Evolutionary conservation across 1,140 invertebrate genomes (phyloP).

Genomic region (Apis cerana): DNA sequence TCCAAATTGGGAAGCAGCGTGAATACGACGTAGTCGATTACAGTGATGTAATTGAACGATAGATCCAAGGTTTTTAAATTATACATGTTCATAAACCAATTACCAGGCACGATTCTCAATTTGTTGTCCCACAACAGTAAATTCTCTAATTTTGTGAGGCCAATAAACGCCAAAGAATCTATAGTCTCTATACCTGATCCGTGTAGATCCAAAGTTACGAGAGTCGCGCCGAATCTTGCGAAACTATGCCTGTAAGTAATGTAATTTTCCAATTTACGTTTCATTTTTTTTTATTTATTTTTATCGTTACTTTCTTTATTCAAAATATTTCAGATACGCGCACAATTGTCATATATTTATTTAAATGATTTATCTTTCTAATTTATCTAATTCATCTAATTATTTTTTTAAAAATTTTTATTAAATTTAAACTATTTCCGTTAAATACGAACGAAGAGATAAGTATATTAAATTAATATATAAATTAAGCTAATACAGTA

Average conservation of each 20-base stretch:
- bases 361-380: too few relatives aligned
- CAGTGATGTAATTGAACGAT: conserved; percentile 72
- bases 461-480: too few relatives aligned
- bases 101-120: conserved; percentile 56
- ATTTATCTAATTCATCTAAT: too few relatives aligned
- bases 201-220: conserved; percentile 67
- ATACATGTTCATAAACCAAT: conserved; percentile 66
- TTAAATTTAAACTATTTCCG: too few relatives aligned
- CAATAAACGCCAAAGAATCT: conserved; percentile 62
- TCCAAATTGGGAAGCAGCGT: conserved; percentile 64
- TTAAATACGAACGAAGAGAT: too few relatives aligned
- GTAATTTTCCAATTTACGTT: neutral
- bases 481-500: too few relatives aligned
- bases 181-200: conserved; percentile 62
- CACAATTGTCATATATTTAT: too few relatives aligned
- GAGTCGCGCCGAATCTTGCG: conserved; percentile 55
- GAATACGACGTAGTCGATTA: conserved; percentile 65
- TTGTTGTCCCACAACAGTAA: conserved; percentile 74
- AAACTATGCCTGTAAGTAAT: conserved; percentile 64
- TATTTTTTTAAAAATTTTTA: too few relatives aligned
- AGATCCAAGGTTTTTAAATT: conserved; percentile 70
- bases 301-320: neutral
- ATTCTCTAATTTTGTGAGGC: conserved; percentile 66
- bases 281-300: neutral
- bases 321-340: too few relatives aligned